Evolutionary conservation across 2,888 invertebrate species (phyloP).

Genomic region (Limnephilus marmoratus): DNA sequence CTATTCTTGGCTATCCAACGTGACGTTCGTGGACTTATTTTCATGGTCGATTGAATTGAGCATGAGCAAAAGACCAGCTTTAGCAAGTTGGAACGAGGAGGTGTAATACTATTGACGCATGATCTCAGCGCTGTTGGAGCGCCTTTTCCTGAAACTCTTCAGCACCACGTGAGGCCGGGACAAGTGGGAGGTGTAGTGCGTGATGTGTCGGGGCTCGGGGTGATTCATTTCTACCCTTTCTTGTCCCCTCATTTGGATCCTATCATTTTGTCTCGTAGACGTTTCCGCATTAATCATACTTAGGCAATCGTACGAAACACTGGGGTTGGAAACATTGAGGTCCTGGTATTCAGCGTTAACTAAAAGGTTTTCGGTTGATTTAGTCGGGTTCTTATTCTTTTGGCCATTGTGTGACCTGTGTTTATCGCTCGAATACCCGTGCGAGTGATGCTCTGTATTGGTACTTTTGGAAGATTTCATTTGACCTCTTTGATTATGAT

Average conservation of each 20-base stretch:
- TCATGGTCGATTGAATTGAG: not conserved
- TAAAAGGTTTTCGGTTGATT: slow-evolving; percentile 88
- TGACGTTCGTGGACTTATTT: not conserved
- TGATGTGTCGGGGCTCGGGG: slow-evolving; percentile 70
- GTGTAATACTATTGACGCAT: slow-evolving; percentile 32
- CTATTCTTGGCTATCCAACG: not conserved
- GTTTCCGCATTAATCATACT: slow-evolving; percentile 69
- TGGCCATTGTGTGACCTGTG: slow-evolving; percentile 13
- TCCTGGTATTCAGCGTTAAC: slow-evolving; percentile 82
- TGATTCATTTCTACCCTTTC: slow-evolving; percentile 70
- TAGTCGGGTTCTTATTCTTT: slow-evolving; percentile 73
- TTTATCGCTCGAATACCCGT: slow-evolving; percentile 68
- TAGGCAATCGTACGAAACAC: slow-evolving; percentile 85
- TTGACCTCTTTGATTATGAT: slow-evolving; percentile 72
- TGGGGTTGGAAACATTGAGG: slow-evolving; percentile 81
- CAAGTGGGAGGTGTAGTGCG: slow-evolving; percentile 74
- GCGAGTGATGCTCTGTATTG: slow-evolving; percentile 76
- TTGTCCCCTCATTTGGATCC: slow-evolving; percentile 56
- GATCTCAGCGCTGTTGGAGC: slow-evolving; percentile 51
- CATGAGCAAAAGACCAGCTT: not conserved
- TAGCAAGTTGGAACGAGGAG: not conserved
- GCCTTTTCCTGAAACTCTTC: slow-evolving; percentile 45
- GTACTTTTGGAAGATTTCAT: slow-evolving; percentile 78
- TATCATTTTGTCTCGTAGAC: slow-evolving; percentile 51
- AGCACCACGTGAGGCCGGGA: slow-evolving; percentile 72